Percentiles rank a stretch among this genome's conserved stretches.
These are phyloP conservation scores for Trochalopteron elliotii DNA, from an alignment of 2,113 vertebrate species.

Conservation along the genomic window DNA sequence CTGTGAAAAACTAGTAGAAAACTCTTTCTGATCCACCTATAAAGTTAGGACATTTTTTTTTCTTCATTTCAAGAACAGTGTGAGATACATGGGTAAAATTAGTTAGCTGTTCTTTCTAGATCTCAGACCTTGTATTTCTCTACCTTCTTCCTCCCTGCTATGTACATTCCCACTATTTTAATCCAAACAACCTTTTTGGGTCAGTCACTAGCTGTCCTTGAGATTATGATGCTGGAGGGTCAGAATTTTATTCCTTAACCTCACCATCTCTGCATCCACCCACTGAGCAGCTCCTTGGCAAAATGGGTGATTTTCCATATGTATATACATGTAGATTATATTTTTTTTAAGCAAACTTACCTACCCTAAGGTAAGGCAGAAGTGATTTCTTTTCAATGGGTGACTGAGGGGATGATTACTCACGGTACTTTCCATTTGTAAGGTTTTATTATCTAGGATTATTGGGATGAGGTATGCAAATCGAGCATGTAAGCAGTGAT, in stretches of 20 bases:
- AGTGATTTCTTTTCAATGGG: neutral
- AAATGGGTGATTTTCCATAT: neutral
- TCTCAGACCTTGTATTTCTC: neutral
- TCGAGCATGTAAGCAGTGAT: neutral
- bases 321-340: neutral
- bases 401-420: constrained; percentile 17
- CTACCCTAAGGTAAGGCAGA: neutral
- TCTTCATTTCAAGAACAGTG: neutral
- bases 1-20: neutral
- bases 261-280: neutral
- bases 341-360: neutral
- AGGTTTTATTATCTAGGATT: constrained; percentile 35
- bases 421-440: constrained; percentile 38
- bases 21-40: neutral
- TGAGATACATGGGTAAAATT: neutral
- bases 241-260: neutral
- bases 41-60: neutral
- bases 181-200: neutral
- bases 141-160: neutral
- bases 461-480: neutral
- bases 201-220: neutral
- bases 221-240: neutral
- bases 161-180: neutral
- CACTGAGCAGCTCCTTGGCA: neutral
- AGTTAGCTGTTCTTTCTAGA: neutral